Evolutionary conservation across 2,113 vertebrate species (phyloP).

Genomic region (Serinus canaria): DNA sequence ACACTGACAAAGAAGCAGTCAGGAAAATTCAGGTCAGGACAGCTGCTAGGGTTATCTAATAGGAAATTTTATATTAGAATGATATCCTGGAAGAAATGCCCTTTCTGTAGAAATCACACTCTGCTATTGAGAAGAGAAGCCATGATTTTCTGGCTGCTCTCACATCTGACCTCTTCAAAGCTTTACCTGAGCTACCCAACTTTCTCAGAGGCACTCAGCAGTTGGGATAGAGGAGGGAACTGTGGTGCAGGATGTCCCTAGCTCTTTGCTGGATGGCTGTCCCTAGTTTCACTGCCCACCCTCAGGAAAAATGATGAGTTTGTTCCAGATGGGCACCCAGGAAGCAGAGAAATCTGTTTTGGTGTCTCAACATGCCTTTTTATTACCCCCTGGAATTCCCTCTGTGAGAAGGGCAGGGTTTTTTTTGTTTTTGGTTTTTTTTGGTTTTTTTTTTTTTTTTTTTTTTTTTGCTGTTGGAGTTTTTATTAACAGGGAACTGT

Average conservation of each 20-base stretch:
- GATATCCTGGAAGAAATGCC: slow-evolving; percentile 39
- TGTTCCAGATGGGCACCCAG: neutral
- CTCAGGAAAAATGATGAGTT: neutral
- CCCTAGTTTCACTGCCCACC: neutral
- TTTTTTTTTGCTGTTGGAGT: neutral
- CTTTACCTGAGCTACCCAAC: neutral
- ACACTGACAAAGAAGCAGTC: neutral
- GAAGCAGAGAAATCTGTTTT: neutral
- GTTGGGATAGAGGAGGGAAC: neutral
- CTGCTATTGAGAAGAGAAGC: neutral
- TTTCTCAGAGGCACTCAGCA: neutral
- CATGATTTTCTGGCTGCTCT: neutral
- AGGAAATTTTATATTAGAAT: slow-evolving; percentile 36
- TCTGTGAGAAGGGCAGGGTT: neutral
- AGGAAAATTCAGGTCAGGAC: slow-evolving; percentile 27
- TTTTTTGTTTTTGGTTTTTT: neutral
- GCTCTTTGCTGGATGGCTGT: neutral
- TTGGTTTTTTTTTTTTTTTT: too few relatives aligned
- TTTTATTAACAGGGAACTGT: neutral
- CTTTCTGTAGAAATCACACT: neutral
- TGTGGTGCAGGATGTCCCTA: neutral
- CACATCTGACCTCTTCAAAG: neutral
- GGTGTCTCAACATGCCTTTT: neutral
- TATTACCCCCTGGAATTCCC: neutral
- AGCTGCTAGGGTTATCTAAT: slow-evolving; percentile 27